phyloP scores from a whole-genome alignment of 2,113 vertebrate genomes.

The mouse (Mus musculus) region GRCm39 chr12:89095001-89095500 shows the following conservation, averaged over 20 bases:
- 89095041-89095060: background rate
- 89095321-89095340: background rate
- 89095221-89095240: background rate
- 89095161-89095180: too few species aligned
- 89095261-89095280: background rate
- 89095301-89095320: background rate
- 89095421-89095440: background rate
- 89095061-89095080: background rate
- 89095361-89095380: background rate
- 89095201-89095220: background rate
- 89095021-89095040: background rate
- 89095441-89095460: background rate
- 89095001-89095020: background rate
- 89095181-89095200: background rate
- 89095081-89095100: background rate
- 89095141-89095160: background rate
- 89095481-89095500: background rate
- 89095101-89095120: background rate
- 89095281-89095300: background rate
- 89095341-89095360: background rate
- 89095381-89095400: background rate
- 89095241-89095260: background rate
- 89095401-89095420: rapidly evolving
- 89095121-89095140: background rate
- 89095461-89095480: background rate